Evolutionary conservation across 2,888 invertebrate species (phyloP).

Genomic region (Drosophila rellima): DNA sequence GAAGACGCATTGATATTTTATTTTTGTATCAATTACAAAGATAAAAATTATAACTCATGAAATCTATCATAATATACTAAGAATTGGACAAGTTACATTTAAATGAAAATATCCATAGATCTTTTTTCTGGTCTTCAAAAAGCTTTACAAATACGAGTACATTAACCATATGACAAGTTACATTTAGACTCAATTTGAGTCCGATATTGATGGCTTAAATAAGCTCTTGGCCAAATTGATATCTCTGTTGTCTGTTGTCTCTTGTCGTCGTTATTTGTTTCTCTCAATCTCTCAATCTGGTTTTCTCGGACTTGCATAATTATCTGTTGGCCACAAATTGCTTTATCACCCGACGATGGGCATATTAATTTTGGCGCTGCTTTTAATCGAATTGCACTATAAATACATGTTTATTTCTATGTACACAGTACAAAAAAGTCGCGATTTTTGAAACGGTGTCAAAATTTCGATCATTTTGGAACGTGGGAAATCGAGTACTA

Average conservation of each 20-base stretch:
- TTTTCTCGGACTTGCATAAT: constrained; percentile 4
- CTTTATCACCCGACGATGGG: constrained; percentile 25
- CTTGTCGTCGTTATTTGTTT: not conserved
- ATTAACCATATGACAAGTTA: not conserved
- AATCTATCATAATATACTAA: no score
- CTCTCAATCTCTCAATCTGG: not conserved
- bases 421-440: no score
- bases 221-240: not conserved
- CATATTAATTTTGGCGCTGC: constrained; percentile 26
- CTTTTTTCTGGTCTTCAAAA: no score
- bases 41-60: no score
- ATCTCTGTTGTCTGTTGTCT: not conserved
- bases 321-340: constrained; percentile 25
- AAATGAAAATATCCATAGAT: no score
- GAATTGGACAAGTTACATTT: no score
- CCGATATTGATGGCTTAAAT: not conserved
- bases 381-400: not conserved
- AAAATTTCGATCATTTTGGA: no score
- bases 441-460: no score
- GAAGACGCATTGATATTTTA: no score
- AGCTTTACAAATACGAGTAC: no score
- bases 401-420: not conserved
- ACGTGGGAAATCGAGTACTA: no score
- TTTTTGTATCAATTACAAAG: no score
- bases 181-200: not conserved